Conservation (phyloP, 2,797 vertebrate species). For the Microhierax caerulescens region DNA sequence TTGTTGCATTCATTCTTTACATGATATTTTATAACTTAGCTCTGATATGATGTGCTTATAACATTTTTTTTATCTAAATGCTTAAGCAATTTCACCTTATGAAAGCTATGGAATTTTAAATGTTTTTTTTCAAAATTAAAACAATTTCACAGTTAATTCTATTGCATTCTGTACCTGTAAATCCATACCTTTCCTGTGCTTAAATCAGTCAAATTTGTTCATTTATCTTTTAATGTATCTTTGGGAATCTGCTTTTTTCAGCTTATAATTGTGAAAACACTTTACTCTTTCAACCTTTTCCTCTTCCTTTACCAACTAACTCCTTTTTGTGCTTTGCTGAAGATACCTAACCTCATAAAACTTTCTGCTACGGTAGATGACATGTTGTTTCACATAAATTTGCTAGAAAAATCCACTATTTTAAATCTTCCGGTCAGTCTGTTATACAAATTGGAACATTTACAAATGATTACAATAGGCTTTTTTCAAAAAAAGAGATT, state of each 20-base stretch:
- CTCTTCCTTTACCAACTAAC: neutral
- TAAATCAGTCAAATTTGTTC: neutral
- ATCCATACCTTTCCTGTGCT: neutral
- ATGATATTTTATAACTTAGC: neutral
- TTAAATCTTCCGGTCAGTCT: neutral
- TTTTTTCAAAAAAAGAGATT: too few species aligned
- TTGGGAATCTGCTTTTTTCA: neutral
- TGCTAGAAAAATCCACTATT: neutral
- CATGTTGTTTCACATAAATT: neutral
- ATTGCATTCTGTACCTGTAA: neutral
- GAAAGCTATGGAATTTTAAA: neutral
- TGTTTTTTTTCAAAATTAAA: neutral
- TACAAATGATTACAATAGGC: neutral
- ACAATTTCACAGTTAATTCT: neutral
- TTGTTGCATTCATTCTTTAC: neutral
- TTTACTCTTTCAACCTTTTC: neutral
- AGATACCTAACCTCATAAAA: neutral
- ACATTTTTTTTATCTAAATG: neutral
- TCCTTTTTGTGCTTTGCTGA: neutral
- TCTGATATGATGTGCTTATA: neutral
- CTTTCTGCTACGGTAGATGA: neutral
- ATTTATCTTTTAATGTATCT: neutral
- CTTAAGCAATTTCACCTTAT: neutral
- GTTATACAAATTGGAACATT: neutral
- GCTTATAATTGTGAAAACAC: neutral